Evolutionary conservation across 2,113 vertebrate genomes (phyloP).

Genomic region (Cyprinodon tularosa): DNA sequence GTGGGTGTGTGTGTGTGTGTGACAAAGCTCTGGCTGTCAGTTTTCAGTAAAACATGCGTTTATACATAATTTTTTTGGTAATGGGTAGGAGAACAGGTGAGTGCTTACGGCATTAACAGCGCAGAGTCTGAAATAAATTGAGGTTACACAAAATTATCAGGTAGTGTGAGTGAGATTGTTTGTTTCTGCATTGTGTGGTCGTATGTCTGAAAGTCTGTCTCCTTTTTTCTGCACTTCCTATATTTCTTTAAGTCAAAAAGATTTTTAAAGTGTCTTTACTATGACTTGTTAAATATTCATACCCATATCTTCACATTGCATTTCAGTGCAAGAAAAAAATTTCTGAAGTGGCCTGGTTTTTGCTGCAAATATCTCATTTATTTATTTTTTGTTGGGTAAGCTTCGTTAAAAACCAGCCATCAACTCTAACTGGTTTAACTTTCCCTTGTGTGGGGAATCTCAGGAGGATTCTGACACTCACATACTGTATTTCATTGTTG

Average conservation of each 20-base stretch:
- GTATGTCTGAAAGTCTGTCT: neutral
- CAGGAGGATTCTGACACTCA: no score
- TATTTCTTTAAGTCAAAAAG: no score
- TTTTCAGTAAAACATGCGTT: conserved; percentile 6
- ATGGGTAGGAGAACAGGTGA: neutral
- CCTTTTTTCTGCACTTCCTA: no score
- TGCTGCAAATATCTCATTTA: no score
- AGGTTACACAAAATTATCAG: conserved; percentile 26
- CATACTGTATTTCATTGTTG: no score
- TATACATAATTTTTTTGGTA: conserved; percentile 10
- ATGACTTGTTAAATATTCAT: neutral
- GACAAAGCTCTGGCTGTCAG: conserved; percentile 14
- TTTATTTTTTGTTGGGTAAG: no score
- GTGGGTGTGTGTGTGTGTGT: conserved; percentile 20
- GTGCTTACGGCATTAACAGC: conserved; percentile 16
- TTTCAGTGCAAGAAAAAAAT: neutral
- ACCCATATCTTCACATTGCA: neutral
- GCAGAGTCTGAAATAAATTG: conserved; percentile 30
- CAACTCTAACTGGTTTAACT: no score
- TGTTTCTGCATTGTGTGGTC: neutral
- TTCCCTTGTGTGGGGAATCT: no score
- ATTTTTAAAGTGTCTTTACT: neutral
- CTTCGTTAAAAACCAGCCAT: no score
- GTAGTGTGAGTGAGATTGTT: neutral
- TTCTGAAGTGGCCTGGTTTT: neutral